phyloP scores from a whole-genome alignment of 2,113 vertebrate species.

The Neogale vison region DNA sequence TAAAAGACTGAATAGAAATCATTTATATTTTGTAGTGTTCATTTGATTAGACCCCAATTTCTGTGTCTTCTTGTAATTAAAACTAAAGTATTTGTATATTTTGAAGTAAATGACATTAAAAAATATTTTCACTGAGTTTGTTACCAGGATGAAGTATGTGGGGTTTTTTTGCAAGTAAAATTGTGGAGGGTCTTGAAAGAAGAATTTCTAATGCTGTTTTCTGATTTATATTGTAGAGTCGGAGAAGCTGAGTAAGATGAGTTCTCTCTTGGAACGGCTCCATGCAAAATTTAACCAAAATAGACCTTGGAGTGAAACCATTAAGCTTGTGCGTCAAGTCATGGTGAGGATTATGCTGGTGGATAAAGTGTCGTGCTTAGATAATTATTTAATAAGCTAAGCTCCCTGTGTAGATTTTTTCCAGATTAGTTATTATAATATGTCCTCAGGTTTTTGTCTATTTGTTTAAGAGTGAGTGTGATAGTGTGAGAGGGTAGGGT shows the following conservation, averaged over 20 bases:
- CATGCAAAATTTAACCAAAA: slow-evolving; percentile 96
- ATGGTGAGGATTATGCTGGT: slow-evolving; percentile 89
- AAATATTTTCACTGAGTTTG: slow-evolving; percentile 32
- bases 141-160: background rate
- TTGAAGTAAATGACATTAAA: slow-evolving; percentile 57
- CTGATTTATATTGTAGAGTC: slow-evolving; percentile 77
- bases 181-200: slow-evolving; percentile 9
- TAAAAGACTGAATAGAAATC: slow-evolving; percentile 25
- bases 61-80: slow-evolving; percentile 25
- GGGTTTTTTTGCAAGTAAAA: background rate
- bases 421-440: background rate
- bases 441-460: background rate
- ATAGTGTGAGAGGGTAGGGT: background rate
- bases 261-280: slow-evolving; percentile 93
- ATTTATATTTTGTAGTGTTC: background rate
- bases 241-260: slow-evolving; percentile 90
- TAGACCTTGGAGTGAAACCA: slow-evolving; percentile 96
- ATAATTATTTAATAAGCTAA: slow-evolving; percentile 47
- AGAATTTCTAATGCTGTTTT: slow-evolving; percentile 52
- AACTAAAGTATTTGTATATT: slow-evolving; percentile 25
- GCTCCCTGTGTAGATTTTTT: background rate
- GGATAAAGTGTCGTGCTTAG: slow-evolving; percentile 18
- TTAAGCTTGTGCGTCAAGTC: slow-evolving; percentile 96
- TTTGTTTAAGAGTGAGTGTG: background rate
- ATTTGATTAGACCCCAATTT: slow-evolving; percentile 14